Conservation (phyloP, 2,113 vertebrate species). For the Indri indri region DNA sequence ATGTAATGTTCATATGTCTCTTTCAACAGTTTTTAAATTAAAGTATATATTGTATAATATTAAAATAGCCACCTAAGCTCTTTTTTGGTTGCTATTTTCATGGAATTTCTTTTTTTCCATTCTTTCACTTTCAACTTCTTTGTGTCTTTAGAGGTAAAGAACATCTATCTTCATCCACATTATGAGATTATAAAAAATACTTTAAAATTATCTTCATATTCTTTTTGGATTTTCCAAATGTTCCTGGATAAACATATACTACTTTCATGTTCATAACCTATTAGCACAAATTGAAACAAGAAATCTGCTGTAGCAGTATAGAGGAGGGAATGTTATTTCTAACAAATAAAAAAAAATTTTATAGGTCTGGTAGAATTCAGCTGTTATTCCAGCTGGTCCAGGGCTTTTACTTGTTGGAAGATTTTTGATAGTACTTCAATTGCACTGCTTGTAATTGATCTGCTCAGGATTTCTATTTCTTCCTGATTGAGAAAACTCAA, state of each 20-base stretch:
- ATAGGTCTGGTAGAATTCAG: too few relatives aligned
- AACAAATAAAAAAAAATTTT: background rate
- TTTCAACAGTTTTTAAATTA: background rate
- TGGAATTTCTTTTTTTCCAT: background rate
- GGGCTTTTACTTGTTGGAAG: too few relatives aligned
- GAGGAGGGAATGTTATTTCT: background rate
- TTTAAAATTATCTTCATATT: background rate
- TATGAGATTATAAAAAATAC: background rate
- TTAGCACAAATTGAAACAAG: background rate
- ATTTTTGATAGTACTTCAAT: too few relatives aligned
- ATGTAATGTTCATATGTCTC: background rate
- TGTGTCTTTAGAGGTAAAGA: background rate
- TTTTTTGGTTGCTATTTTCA: background rate
- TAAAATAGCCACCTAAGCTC: background rate
- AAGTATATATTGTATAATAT: background rate
- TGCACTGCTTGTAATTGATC: too few relatives aligned
- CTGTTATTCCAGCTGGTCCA: too few relatives aligned
- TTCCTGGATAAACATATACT: background rate
- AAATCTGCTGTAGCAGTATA: background rate
- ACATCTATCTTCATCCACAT: background rate
- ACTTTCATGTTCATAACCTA: background rate
- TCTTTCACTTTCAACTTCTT: background rate
- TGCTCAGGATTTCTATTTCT: too few relatives aligned
- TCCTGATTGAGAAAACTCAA: too few relatives aligned
- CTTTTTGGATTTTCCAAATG: conserved; percentile 23